Conservation (phyloP, 2,888 invertebrate genomes). For the Polydesmus complanatus region DNA sequence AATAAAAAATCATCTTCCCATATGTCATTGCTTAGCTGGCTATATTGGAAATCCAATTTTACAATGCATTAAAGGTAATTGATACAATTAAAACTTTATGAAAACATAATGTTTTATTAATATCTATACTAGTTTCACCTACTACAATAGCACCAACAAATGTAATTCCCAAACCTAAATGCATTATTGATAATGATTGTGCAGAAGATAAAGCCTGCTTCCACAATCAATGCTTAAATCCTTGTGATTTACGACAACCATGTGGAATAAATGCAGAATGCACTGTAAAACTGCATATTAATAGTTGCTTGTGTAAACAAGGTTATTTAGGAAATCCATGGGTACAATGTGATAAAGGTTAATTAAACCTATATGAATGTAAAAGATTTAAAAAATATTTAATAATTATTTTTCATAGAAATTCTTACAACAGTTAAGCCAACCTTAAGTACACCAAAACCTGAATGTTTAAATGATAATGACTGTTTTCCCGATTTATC, state of each 20-base stretch:
- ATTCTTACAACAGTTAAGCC: not conserved
- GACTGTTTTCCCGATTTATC: conserved; percentile 49
- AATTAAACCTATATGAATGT: not conserved
- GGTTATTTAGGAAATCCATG: conserved; percentile 23
- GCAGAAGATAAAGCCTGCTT: conserved; percentile 63
- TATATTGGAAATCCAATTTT: conserved; percentile 52
- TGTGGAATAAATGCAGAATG: conserved; percentile 23
- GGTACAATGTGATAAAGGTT: conserved; percentile 20
- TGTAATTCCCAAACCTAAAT: conserved; percentile 42
- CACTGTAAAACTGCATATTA: conserved; percentile 20
- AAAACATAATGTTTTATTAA: not conserved
- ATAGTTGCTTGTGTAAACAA: conserved; percentile 21
- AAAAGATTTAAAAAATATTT: not conserved
- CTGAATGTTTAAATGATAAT: conserved; percentile 3
- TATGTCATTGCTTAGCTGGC: conserved; percentile 52
- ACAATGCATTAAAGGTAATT: conserved; percentile 19
- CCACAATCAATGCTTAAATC: conserved; percentile 57
- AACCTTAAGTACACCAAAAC: not conserved
- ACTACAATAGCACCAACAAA: not conserved
- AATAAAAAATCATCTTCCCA: conserved; percentile 15
- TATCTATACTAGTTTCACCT: not conserved
- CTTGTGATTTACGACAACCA: conserved; percentile 22
- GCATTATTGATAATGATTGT: conserved; percentile 59
- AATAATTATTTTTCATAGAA: too few relatives aligned
- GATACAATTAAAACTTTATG: not conserved